These are phyloP conservation scores for Cerastis rubricosa DNA, from an alignment of 2,888 invertebrate genomes.

Conservation along the genomic window DNA sequence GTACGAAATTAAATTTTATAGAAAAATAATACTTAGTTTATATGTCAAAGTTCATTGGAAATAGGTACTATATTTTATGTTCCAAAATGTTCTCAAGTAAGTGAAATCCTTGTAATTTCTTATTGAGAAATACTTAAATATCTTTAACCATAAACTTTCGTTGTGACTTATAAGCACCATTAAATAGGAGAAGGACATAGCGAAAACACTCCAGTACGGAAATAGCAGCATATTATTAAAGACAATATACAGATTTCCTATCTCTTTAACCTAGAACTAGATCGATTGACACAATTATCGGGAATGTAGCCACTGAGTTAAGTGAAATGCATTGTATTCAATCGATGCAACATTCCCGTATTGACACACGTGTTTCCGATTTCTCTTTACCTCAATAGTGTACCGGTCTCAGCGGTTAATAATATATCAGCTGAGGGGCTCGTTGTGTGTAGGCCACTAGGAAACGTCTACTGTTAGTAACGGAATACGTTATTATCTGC, in stretches of 20 bases:
- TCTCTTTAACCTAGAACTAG: constrained; percentile 55
- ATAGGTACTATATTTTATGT: too few species aligned
- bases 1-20: too few species aligned
- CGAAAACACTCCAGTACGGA: background rate
- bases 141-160: too few species aligned
- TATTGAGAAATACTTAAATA: too few species aligned
- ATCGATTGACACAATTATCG: constrained; percentile 61
- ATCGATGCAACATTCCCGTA: constrained; percentile 68
- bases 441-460: constrained; percentile 77
- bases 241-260: constrained; percentile 22
- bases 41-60: too few species aligned
- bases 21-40: too few species aligned
- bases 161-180: background rate
- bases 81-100: too few species aligned
- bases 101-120: too few species aligned
- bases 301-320: constrained; percentile 39
- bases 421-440: constrained; percentile 77
- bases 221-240: background rate
- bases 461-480: constrained; percentile 83
- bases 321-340: constrained; percentile 71
- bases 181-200: background rate
- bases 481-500: constrained; percentile 82
- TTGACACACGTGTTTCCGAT: constrained; percentile 72
- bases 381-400: constrained; percentile 80
- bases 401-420: constrained; percentile 80